Evolutionary conservation across 2,888 invertebrate genomes (phyloP), one percentile per base, ranked within the genome.

Genomic region (Oscheius sp.): DNA sequence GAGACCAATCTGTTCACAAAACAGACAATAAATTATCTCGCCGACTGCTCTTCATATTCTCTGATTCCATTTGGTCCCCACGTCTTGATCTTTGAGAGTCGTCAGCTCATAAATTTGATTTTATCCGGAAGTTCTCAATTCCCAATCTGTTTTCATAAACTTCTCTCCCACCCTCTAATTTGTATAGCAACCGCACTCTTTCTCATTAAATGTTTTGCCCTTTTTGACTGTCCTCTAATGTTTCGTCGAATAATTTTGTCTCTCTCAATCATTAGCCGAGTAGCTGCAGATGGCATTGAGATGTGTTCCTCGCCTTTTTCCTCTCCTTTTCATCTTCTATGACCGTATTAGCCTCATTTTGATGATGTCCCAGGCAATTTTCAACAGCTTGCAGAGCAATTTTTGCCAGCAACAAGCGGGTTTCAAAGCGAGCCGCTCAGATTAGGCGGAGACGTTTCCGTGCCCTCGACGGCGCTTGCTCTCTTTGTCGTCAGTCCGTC

Each of bases 1-100:
- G 49, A 13, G 49, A n/a, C 49, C 49, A 49, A 49, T 49, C 49
- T 18, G 18, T 49, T 13, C 49, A 49, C 35, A 35, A 35, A 35
- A 35, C 35, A 35, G 49, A 49, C 49, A 49, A 49, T 49, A 49
- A 49, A 49, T 49, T 7, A n/a, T 49, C n/a, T n/a, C n/a, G n/a
- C n/a, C 16, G 49, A 49, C 49, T 49, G n/a, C 49, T 49, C 49
- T 16, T 18, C 49, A n/a, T 49, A 16, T 13, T 49, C 18, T 18
- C 49, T 49, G 49, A 49, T 16, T 49, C 49, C 18, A 49, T n/a
- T 49, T 49, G 49, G n/a, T 49, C 49, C 49, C 5, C 5, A 13
- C n/a, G 13, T 49, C 49, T 49, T 13, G 16, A 9, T n/a, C 35
- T 35, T 3, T 3, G 35, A 35, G 35, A 35, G 35, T 9, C 5